Base-by-base conservation (phyloP, 1,140 invertebrate species). In the Acromyrmex heyeri region DNA sequence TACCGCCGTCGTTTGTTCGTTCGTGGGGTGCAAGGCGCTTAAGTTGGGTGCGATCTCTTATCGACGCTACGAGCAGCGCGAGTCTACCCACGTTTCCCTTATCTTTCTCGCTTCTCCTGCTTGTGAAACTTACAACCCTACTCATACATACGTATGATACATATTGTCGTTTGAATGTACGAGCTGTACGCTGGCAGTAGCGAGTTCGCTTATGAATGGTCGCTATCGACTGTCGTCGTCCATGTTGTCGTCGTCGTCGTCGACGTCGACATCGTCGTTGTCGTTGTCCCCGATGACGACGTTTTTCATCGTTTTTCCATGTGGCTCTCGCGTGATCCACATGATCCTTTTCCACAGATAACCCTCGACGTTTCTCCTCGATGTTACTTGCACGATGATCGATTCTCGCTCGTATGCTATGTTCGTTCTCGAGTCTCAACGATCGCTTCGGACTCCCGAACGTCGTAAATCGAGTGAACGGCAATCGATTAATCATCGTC, bases 21-120 rank as follows among this genome's bases (percentile, higher is more conserved):
- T 55, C 85, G 82, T 64, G 76, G 76, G 75, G 76, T 72, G 87
- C 70, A 81, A 81, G 34, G 72, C 78, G 88, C 90, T 92, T 93
- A 93, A 93, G 92, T 93, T 92, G 91, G 89, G 88, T 91, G 87
- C 79, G 91, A 93, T 94, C 91, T 92, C 89, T 94, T 94, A 94
- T 94, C 93, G 91, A 85, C 61, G 34, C 27, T 76, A 86, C 85
- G 83, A 92, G 91, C 90, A 92, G 78, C 87, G 78, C 87, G 78
- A 94, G 93, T 94, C 94, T 93, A 93, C 90, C 92, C 93, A 93
- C 93, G 93, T 94, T 91, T 89, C 86, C 86, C 93, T 94, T 94
- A 94, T 94, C 93, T 94, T 91, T 91, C 90, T 88, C 86, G 86
- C 81, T 86, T 89, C 77, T 83, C 61, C 38, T 83, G 55, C 34